Conservation (phyloP, 2,113 vertebrate genomes). For the Micronycteris hirsuta region DNA sequence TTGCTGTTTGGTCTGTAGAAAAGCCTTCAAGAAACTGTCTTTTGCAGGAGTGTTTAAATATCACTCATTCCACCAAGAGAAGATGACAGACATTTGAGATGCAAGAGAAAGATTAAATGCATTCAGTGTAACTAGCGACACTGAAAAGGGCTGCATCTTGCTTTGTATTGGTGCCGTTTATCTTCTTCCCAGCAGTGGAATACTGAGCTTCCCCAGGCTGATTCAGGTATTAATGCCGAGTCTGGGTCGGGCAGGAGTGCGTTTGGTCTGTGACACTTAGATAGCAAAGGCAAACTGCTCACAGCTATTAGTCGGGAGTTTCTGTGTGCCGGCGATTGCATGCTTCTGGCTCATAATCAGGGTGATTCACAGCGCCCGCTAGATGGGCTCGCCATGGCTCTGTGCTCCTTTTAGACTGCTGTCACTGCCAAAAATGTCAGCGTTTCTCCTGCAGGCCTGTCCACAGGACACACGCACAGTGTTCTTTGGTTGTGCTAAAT, state of each 20-base stretch:
- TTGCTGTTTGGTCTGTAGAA: constrained; percentile 27
- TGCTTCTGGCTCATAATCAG: constrained; percentile 32
- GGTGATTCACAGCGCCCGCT: not conserved
- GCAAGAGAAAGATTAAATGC: constrained; percentile 39
- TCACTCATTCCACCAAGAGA: constrained; percentile 52
- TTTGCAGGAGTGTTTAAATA: constrained; percentile 38
- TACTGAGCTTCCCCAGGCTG: constrained; percentile 60
- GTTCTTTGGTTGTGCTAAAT: not conserved
- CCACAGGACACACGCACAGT: not conserved
- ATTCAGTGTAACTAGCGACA: constrained; percentile 45
- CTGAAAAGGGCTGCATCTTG: constrained; percentile 51
- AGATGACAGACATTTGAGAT: constrained; percentile 59
- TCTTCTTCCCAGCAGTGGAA: constrained; percentile 54
- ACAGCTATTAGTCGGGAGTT: constrained; percentile 49
- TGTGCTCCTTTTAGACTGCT: not conserved
- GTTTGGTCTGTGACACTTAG: constrained; percentile 58
- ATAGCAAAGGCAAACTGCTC: constrained; percentile 66
- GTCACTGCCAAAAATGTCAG: constrained; percentile 24
- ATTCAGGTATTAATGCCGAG: constrained; percentile 62
- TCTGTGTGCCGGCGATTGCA: constrained; percentile 57
- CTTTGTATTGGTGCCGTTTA: constrained; percentile 56
- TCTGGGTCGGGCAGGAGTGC: constrained; percentile 51
- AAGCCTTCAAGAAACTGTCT: constrained; percentile 10
- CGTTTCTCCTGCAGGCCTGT: not conserved
- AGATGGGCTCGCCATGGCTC: not conserved